Percentiles rank a stretch among this genome's conserved stretches.
Evolutionary conservation across 1,140 invertebrate genomes (phyloP).

Genomic region (Caenorhabditis inopinata): DNA sequence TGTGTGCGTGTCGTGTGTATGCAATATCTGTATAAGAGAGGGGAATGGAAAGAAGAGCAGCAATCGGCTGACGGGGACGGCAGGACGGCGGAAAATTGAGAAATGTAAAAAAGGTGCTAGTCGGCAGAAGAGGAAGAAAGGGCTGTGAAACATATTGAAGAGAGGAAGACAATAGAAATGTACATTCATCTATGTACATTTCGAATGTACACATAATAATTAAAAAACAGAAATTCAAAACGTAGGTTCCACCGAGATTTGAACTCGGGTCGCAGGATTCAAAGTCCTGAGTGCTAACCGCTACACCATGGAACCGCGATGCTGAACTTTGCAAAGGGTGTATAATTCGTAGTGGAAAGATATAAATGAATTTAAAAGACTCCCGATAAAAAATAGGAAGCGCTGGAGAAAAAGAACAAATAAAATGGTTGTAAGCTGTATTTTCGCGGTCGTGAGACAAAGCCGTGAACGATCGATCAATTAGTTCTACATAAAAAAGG

Average conservation of each 20-base stretch:
- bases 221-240: not conserved
- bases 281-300: slow-evolving; percentile 65
- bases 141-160: not conserved
- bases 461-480: not conserved
- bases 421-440: slow-evolving; percentile 11
- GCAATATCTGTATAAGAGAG: slow-evolving; percentile 27
- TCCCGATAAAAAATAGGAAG: not conserved
- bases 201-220: too few species aligned
- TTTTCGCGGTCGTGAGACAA: not conserved
- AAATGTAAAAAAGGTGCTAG: not conserved
- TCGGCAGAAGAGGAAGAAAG: not conserved
- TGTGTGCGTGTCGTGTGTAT: slow-evolving; percentile 24
- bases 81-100: not conserved
- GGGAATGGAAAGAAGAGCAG: not conserved
- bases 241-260: slow-evolving; percentile 60
- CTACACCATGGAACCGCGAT: slow-evolving; percentile 58
- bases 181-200: not conserved
- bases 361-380: not conserved
- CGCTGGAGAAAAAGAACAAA: not conserved
- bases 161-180: not conserved
- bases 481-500: not conserved
- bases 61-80: not conserved
- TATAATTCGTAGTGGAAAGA: not conserved
- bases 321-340: too few species aligned
- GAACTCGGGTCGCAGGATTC: slow-evolving; percentile 66